Percentiles rank a stretch among this genome's conserved stretches.
Conservation (phyloP, 2,113 vertebrate species). For the Narcine bancroftii region DNA sequence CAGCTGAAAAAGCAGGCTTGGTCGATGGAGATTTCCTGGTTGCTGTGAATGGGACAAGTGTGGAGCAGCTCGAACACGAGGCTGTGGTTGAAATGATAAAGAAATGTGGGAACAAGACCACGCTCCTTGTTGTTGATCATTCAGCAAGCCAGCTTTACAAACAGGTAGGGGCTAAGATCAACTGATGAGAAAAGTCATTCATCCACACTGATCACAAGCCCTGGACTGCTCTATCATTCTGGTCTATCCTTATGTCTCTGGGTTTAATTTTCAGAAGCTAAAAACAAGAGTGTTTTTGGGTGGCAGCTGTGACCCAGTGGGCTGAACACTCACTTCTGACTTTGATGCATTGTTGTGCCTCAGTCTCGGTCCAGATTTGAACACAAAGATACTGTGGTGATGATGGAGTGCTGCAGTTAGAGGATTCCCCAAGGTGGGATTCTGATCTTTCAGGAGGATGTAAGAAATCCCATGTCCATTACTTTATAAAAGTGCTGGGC, state of each 20-base stretch:
- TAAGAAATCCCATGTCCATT: too few species aligned
- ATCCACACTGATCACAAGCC: background rate
- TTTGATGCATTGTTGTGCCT: too few species aligned
- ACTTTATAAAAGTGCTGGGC: too few species aligned
- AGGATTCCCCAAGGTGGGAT: too few species aligned
- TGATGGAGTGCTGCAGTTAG: too few species aligned
- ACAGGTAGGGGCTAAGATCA: slow-evolving; percentile 58
- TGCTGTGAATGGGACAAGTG: slow-evolving; percentile 67
- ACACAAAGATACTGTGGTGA: too few species aligned
- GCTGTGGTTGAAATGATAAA: slow-evolving; percentile 68
- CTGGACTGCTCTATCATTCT: background rate
- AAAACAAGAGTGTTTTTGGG: too few species aligned
- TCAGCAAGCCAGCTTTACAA: slow-evolving; percentile 69
- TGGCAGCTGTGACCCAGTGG: background rate
- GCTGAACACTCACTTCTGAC: background rate
- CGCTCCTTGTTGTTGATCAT: slow-evolving; percentile 72
- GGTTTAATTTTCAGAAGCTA: background rate
- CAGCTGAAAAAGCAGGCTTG: slow-evolving; percentile 68
- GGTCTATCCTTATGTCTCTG: background rate
- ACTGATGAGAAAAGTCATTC: background rate
- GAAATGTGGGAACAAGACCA: slow-evolving; percentile 59
- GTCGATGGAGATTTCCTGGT: slow-evolving; percentile 72
- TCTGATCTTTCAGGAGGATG: too few species aligned
- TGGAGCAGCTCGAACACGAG: slow-evolving; percentile 64
- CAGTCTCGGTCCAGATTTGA: too few species aligned